Base-by-base conservation (phyloP, 2,113 vertebrate genomes). In the Lepisosteus osseus region DNA sequence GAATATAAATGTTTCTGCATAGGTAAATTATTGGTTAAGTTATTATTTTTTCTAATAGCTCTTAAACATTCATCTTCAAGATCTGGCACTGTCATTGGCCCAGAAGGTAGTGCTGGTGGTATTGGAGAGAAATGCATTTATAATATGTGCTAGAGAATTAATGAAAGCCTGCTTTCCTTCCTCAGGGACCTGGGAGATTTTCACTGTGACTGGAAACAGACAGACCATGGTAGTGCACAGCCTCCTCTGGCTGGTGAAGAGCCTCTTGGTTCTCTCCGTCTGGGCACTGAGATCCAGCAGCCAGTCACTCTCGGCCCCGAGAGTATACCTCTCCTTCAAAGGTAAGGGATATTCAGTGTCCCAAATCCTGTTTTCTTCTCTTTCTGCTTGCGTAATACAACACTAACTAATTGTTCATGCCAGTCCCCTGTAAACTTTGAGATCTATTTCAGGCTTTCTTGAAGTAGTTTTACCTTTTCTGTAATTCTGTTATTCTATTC, bases 251-350 rank as follows among this genome's bases (percentile, higher is more conserved):
- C 85, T 82, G 84, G 81, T 86, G 47, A 75, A 82, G 82, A 82
- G 84, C 81, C 80, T 91, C 74, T 71, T 91, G 86, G 84, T 85
- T 75, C 75, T 83, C 67, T 78, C 83, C 9, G 84, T 83, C 3
- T 88, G 76, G 76, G 72, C 29, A 8, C 74, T 84, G 67, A 75
- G 78, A n/a, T 45, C 79, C 65, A 74, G 85, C 74, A 79, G 69
- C 7, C 89, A 88, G 72, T 78, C 84, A 11, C 83, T 90, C 56
- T 91, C 91, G 8, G 88, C 85, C 74, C 91, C 91, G 68, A 82
- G 91, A 74, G 88, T 93, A 77, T 92, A 89, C 83, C 80, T 93
- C 72, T 90, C 90, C 83, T 93, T 93, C 81, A 93, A 93, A 91
- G 91, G 91, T 93, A 89, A 85, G 84, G 15, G 43, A 65, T 43